Conservation (phyloP, 1,140 invertebrate species). For the Magallana angulata region DNA sequence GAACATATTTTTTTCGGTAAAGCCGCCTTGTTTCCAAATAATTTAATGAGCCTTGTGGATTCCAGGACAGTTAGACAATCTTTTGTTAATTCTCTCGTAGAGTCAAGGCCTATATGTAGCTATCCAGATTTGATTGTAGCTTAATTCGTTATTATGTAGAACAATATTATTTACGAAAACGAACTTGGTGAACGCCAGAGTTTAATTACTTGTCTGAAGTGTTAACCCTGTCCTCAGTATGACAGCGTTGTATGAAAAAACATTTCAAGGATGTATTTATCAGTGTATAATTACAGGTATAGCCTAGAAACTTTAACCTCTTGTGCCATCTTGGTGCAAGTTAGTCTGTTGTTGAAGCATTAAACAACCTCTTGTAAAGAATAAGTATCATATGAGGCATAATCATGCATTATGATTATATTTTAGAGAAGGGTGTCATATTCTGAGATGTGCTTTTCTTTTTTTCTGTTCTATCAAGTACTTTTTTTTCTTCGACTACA, state of each 20-base stretch:
- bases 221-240: neutral
- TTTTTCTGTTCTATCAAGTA: too few species aligned
- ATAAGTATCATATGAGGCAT: too few species aligned
- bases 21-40: slow-evolving; percentile 5
- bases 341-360: too few species aligned
- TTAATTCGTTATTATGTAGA: neutral
- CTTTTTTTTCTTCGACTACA: neutral
- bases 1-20: neutral
- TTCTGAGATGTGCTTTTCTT: too few species aligned
- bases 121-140: neutral
- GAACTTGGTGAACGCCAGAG: neutral
- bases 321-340: too few species aligned
- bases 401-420: too few species aligned
- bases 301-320: too few species aligned
- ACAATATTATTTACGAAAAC: neutral
- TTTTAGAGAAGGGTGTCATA: too few species aligned
- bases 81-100: neutral
- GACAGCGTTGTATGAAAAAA: too few species aligned
- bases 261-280: too few species aligned
- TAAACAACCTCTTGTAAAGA: too few species aligned
- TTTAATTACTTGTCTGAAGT: neutral
- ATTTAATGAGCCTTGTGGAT: neutral
- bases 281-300: too few species aligned
- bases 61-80: neutral
- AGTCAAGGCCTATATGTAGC: neutral